A percentile compares a stretch with the other conserved stretches of the same genome.
These are phyloP conservation scores for Caradrina kadenii DNA, from an alignment of 2,888 invertebrate species.

Conservation along the genomic window DNA sequence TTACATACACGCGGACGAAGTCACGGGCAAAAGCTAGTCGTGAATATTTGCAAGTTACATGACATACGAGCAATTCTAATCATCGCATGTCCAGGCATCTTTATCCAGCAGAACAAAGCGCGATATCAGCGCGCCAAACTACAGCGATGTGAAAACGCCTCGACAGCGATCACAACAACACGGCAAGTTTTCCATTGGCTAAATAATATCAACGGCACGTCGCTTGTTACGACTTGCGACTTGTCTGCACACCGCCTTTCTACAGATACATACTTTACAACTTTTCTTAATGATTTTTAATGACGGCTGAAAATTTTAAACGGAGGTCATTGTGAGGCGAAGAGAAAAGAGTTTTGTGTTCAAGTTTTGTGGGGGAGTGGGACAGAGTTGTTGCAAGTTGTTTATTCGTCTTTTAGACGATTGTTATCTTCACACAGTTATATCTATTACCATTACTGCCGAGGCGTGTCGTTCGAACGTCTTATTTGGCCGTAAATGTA, in stretches of 20 bases:
- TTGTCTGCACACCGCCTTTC: slow-evolving; percentile 11
- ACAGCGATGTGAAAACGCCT: slow-evolving; percentile 8
- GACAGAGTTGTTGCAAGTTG: not conserved
- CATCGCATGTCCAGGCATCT: not conserved
- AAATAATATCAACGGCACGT: slow-evolving; percentile 60
- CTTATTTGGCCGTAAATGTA: slow-evolving; percentile 13
- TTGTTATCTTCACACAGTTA: too few species aligned
- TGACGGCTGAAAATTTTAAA: slow-evolving; percentile 24
- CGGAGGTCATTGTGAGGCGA: not conserved
- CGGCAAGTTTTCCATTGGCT: slow-evolving; percentile 58
- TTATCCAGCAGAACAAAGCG: not conserved
- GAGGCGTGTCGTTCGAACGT: not conserved
- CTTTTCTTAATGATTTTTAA: slow-evolving; percentile 55
- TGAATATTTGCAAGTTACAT: too few species aligned
- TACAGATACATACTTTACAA: slow-evolving; percentile 32
- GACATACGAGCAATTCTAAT: not conserved
- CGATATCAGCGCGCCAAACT: slow-evolving; percentile 44
- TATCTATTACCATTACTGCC: too few species aligned
- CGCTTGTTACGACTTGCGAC: slow-evolving; percentile 55
- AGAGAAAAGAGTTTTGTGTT: slow-evolving; percentile 11
- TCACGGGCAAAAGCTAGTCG: too few species aligned
- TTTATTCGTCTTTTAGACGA: not conserved
- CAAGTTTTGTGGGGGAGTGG: not conserved
- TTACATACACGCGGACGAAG: too few species aligned
- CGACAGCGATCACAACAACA: slow-evolving; percentile 64